These are phyloP conservation scores for Ernsta delagoae DNA, from an alignment of 2,888 invertebrate genomes.

Conservation along the genomic window DNA sequence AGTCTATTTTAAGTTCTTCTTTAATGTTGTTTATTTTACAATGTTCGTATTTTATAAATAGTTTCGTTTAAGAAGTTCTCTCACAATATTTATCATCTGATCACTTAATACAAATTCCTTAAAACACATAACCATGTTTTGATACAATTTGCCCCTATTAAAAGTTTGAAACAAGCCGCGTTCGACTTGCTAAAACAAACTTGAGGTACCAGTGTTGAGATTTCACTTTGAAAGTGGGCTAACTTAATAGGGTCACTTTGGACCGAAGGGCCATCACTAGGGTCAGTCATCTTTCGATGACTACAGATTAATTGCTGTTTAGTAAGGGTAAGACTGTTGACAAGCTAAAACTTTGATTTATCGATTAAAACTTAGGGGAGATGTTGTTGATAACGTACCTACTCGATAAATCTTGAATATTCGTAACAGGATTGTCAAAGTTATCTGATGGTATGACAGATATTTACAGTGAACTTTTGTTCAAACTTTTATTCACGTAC, in stretches of 20 bases:
- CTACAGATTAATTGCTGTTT: constrained; percentile 32
- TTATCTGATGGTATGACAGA: not conserved
- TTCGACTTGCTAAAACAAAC: constrained; percentile 19
- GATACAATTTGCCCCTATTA: constrained; percentile 17
- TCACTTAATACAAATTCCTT: not conserved
- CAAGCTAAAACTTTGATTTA: constrained; percentile 29
- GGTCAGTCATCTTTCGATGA: constrained; percentile 24
- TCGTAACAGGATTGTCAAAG: not conserved
- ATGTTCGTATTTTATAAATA: too few species aligned
- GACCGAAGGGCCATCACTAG: constrained; percentile 21
- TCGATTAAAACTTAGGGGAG: constrained; percentile 7
- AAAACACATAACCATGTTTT: constrained; percentile 1
- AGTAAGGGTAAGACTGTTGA: constrained; percentile 22
- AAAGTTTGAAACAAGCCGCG: constrained; percentile 18
- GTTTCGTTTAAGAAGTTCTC: too few species aligned
- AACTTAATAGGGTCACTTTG: constrained; percentile 31
- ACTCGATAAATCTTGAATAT: not conserved
- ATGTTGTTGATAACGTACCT: constrained; percentile 6
- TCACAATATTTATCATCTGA: not conserved
- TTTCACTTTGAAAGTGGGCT: constrained; percentile 31
- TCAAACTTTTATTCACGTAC: too few species aligned
- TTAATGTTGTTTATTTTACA: too few species aligned
- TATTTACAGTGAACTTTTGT: not conserved
- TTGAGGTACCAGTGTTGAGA: constrained; percentile 13
- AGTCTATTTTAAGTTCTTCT: too few species aligned